Percentiles rank a stretch among this genome's conserved stretches.
phyloP scores from a whole-genome alignment of 2,797 vertebrate species.

The Urosaurus nigricauda region DNA sequence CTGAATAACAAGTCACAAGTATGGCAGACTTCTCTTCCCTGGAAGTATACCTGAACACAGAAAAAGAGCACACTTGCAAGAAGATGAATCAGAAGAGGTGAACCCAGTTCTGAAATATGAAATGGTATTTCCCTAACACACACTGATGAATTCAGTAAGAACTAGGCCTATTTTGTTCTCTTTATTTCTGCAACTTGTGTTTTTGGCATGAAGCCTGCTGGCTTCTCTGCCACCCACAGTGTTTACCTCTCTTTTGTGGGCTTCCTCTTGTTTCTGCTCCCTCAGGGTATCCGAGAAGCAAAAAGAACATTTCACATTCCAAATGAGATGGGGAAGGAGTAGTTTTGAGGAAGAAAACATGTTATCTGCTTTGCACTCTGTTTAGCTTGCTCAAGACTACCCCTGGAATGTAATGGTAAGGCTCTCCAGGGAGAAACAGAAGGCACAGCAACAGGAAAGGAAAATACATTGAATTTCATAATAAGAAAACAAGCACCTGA shows the following conservation, averaged over 20 bases:
- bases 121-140: background rate
- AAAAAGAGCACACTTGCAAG: background rate
- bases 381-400: conserved; percentile 45
- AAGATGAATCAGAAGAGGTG: background rate
- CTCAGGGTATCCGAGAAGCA: background rate
- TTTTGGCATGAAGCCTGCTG: conserved; percentile 17
- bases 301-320: conserved; percentile 18
- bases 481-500: conserved; percentile 44
- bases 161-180: background rate
- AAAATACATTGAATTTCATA: conserved; percentile 47
- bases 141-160: background rate
- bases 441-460: conserved; percentile 38
- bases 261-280: background rate
- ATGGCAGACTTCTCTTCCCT: background rate
- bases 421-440: conserved; percentile 42
- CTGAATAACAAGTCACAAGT: background rate
- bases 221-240: conserved; percentile 14
- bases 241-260: background rate
- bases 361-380: conserved; percentile 36
- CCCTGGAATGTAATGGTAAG: conserved; percentile 47
- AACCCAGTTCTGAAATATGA: background rate
- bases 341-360: conserved; percentile 60
- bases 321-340: conserved; percentile 25
- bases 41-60: background rate
- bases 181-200: background rate